Conservation (phyloP, 2,113 vertebrate genomes). For the Amphiprion ocellaris region DNA sequence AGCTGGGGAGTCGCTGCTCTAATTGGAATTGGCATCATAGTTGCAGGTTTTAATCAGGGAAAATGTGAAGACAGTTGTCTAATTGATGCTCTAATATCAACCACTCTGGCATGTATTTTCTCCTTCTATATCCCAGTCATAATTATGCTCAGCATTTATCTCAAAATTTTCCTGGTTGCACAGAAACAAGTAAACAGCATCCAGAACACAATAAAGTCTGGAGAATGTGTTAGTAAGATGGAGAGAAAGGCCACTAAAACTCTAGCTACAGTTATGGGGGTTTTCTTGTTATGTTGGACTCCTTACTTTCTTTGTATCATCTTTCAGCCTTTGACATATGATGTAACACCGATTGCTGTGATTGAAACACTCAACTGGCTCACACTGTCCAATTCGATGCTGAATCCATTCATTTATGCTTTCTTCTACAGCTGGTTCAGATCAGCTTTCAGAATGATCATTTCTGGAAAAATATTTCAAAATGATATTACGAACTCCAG, state of each 20-base stretch:
- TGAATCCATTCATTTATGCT: slow-evolving; percentile 39
- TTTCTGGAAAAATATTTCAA: slow-evolving; percentile 30
- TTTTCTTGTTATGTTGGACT: not conserved
- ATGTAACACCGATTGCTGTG: not conserved
- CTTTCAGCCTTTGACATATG: not conserved
- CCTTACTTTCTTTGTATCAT: not conserved
- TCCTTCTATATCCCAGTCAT: slow-evolving; percentile 23
- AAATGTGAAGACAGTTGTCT: slow-evolving; percentile 32
- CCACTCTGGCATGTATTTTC: not conserved
- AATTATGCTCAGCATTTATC: slow-evolving; percentile 27
- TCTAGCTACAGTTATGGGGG: not conserved
- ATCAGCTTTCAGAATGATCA: slow-evolving; percentile 23
- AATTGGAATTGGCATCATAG: slow-evolving; percentile 1
- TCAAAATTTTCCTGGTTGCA: slow-evolving; percentile 40
- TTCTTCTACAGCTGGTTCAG: slow-evolving; percentile 41
- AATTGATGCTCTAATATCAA: slow-evolving; percentile 4
- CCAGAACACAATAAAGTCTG: not conserved
- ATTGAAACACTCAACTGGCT: not conserved
- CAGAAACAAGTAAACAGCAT: slow-evolving; percentile 17
- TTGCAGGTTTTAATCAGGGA: slow-evolving; percentile 14
- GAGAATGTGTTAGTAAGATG: not conserved
- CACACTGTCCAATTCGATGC: slow-evolving; percentile 24
- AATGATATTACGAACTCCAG: not conserved
- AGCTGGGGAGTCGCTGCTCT: slow-evolving; percentile 21
- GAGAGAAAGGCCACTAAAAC: not conserved